Conservation (phyloP, 2,888 invertebrate genomes). For the Tubiluchus corallicola region DNA sequence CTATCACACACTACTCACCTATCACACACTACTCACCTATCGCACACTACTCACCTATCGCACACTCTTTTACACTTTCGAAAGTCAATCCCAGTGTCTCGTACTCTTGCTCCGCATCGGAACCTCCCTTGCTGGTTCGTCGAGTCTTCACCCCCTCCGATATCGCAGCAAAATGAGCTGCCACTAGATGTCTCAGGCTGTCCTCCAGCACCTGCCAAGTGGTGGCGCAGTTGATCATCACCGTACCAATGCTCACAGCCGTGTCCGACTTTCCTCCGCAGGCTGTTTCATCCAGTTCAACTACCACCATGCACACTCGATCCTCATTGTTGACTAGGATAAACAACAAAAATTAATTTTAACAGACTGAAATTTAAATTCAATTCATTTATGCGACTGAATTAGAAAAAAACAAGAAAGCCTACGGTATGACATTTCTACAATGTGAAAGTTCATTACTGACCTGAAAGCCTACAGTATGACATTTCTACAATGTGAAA, state of each 20-base stretch:
- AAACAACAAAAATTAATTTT: too few species aligned
- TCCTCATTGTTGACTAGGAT: slow-evolving; percentile 1
- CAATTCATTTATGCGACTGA: too few species aligned
- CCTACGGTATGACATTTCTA: too few species aligned
- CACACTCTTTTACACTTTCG: neutral
- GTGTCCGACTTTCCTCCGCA: neutral
- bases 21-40: neutral
- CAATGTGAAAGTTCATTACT: too few species aligned
- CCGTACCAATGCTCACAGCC: neutral
- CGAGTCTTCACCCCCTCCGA: neutral
- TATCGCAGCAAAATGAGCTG: neutral
- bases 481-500: too few species aligned
- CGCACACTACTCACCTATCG: neutral
- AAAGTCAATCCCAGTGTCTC: neutral
- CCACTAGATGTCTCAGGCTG: neutral
- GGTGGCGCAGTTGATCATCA: neutral
- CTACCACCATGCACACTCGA: neutral
- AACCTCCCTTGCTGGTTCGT: neutral
- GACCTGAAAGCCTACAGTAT: too few species aligned
- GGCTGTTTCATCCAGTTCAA: neutral
- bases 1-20: neutral
- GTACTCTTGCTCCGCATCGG: neutral
- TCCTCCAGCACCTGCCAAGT: neutral
- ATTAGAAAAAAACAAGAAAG: too few species aligned
- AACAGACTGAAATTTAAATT: too few species aligned